Conservation (phyloP, 2,113 vertebrate genomes). For the Artemisiospiza belli region DNA sequence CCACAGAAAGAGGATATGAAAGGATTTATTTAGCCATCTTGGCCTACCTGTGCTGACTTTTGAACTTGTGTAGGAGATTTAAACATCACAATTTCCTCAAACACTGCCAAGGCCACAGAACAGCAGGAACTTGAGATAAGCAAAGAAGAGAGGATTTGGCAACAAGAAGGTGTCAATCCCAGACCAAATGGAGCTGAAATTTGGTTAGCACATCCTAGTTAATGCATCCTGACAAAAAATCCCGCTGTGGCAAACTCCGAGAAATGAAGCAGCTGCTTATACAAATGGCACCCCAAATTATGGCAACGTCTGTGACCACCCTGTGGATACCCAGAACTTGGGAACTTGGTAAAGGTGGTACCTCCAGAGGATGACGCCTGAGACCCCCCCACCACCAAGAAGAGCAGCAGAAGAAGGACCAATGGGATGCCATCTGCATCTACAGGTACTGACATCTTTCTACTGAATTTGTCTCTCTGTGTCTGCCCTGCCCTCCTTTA, state of each 20-base stretch:
- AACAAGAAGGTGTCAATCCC: background rate
- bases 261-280: background rate
- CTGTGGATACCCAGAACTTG: accelerated
- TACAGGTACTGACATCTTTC: background rate
- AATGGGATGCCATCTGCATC: background rate
- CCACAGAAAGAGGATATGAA: background rate
- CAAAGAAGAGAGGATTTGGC: background rate
- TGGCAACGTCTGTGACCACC: background rate
- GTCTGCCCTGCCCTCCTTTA: background rate
- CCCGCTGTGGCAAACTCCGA: background rate
- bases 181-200: background rate
- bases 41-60: background rate
- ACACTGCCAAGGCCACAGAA: background rate
- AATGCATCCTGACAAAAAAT: background rate
- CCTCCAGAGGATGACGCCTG: background rate
- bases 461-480: background rate
- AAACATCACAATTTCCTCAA: background rate
- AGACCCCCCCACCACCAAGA: background rate
- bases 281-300: background rate
- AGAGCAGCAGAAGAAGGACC: background rate
- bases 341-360: background rate
- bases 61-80: background rate
- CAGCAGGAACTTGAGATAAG: background rate
- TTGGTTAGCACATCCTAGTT: background rate
- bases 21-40: background rate